These are phyloP conservation scores for Brachionus asplanchnoidis DNA, from an alignment of 1,140 invertebrate species.

Conservation along the genomic window DNA sequence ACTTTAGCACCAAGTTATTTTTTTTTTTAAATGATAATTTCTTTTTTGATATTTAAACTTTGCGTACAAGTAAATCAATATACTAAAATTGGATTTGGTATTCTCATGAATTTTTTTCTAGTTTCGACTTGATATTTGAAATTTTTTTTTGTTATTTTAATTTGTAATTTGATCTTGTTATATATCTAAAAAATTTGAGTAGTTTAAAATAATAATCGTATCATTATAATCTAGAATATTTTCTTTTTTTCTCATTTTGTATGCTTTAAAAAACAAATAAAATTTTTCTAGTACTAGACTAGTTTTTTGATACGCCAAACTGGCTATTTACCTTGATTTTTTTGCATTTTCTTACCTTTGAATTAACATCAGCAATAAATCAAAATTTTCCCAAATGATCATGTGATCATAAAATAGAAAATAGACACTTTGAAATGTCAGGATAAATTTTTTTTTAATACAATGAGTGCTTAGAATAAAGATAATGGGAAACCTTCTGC, in stretches of 20 bases:
- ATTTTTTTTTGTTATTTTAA: slow-evolving; percentile 3
- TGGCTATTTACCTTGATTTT: not conserved
- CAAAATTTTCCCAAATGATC: not conserved
- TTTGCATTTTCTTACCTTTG: not conserved
- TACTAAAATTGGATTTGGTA: slow-evolving; percentile 26
- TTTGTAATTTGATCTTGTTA: slow-evolving; percentile 37
- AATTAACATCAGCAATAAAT: not conserved
- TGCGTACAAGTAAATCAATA: not conserved
- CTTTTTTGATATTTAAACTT: not conserved
- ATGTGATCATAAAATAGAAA: not conserved
- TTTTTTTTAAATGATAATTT: not conserved
- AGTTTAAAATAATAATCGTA: slow-evolving; percentile 9
- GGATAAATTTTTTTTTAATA: not conserved
- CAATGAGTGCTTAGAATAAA: not conserved
- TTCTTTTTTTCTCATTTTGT: not conserved
- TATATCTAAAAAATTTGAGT: slow-evolving; percentile 29
- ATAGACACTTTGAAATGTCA: not conserved
- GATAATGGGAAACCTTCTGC: not conserved
- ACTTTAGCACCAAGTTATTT: not conserved
- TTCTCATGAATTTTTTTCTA: slow-evolving; percentile 15
- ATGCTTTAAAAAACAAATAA: not conserved
- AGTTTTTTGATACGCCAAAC: not conserved
- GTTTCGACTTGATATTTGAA: not conserved
- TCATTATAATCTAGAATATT: not conserved
- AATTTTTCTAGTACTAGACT: not conserved